These are phyloP conservation scores for Odocoileus hemionus DNA, from an alignment of 2,113 vertebrate genomes.

Conservation along the genomic window DNA sequence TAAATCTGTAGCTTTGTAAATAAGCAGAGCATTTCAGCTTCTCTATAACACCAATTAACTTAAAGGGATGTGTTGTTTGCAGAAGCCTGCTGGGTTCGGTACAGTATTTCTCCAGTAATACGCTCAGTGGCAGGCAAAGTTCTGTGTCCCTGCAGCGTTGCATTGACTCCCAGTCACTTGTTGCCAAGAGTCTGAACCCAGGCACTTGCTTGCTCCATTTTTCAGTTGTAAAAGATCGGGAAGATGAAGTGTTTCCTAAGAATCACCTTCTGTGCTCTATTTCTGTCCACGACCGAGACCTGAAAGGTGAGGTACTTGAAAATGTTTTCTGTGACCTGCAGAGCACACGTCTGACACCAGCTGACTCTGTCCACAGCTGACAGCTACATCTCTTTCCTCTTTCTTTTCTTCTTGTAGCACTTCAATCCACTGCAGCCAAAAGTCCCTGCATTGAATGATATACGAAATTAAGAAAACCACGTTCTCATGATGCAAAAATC, in stretches of 20 bases:
- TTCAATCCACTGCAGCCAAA: neutral
- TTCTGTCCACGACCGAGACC: neutral
- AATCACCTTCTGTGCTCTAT: neutral
- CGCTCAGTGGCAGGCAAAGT: neutral
- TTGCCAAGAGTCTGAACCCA: conserved; percentile 38
- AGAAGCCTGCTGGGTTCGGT: conserved; percentile 78
- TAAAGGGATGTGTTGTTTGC: conserved; percentile 83
- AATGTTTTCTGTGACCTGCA: neutral
- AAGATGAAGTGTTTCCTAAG: neutral
- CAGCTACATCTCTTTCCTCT: neutral
- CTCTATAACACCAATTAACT: conserved; percentile 83
- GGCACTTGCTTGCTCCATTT: neutral
- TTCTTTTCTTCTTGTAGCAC: neutral
- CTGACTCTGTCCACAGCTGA: neutral
- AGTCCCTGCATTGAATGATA: neutral
- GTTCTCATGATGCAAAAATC: neutral
- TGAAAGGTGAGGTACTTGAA: neutral
- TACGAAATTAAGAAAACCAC: neutral
- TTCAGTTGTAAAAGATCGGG: neutral
- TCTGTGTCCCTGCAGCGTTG: neutral
- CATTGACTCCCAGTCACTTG: conserved; percentile 12
- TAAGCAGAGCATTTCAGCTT: conserved; percentile 83
- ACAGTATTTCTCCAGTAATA: conserved; percentile 51
- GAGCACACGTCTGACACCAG: conserved; percentile 14
- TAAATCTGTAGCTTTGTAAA: conserved; percentile 88